Percentiles rank a stretch among this genome's conserved stretches.
These are phyloP conservation scores for Glaucomys volans DNA, from an alignment of 2,113 vertebrate species.

Conservation along the genomic window DNA sequence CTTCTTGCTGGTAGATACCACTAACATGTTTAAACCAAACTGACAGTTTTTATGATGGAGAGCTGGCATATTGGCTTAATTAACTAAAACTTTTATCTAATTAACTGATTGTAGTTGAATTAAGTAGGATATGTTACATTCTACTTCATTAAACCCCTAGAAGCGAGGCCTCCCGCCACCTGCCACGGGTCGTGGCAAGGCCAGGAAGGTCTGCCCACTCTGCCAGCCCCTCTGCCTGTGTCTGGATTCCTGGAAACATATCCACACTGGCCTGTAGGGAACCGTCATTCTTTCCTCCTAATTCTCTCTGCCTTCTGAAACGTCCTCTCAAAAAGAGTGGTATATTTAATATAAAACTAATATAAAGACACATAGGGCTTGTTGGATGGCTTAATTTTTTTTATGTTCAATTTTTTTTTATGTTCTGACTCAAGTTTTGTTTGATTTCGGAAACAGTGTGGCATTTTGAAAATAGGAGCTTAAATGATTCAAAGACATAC, in stretches of 20 bases:
- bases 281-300: not conserved
- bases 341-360: conserved; percentile 9
- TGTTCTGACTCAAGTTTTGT: conserved; percentile 27
- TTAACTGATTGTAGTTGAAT: not conserved
- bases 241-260: not conserved
- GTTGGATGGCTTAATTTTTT: conserved; percentile 37
- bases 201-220: not conserved
- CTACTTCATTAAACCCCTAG: not conserved
- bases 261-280: not conserved
- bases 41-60: conserved; percentile 11
- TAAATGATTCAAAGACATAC: conserved; percentile 35
- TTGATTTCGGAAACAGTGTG: not conserved
- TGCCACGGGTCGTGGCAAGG: not conserved
- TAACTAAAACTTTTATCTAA: not conserved
- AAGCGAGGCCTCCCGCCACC: not conserved
- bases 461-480: conserved; percentile 24
- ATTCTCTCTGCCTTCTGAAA: conserved; percentile 6
- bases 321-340: not conserved
- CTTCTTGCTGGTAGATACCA: conserved; percentile 37
- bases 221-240: not conserved
- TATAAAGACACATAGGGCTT: not conserved
- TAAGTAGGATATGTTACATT: not conserved
- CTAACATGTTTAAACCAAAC: conserved; percentile 37
- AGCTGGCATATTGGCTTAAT: not conserved
- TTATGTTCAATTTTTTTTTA: conserved; percentile 60